phyloP scores from a whole-genome alignment of 2,113 vertebrate genomes.

The Urocolius indicus region DNA sequence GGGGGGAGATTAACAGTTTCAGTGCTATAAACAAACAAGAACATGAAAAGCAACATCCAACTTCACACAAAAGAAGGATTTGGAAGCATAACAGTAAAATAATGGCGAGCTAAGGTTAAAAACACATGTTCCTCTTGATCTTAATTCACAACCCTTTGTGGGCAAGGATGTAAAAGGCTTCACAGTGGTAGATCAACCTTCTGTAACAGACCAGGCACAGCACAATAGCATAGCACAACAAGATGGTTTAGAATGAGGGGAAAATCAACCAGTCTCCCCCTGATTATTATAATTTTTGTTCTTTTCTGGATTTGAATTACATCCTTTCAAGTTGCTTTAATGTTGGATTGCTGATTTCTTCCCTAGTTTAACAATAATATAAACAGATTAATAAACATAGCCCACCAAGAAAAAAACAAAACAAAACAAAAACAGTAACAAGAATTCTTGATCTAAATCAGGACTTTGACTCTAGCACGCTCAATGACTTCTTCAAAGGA shows the following conservation, averaged over 20 bases:
- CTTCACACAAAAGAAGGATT: not conserved
- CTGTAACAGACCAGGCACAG: not conserved
- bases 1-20: not conserved
- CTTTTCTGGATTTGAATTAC: slow-evolving; percentile 9
- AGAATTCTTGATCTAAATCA: slow-evolving; percentile 39
- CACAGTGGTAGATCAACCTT: not conserved
- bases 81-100: not conserved
- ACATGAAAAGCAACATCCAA: not conserved
- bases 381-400: slow-evolving; percentile 15
- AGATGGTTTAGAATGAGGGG: not conserved
- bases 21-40: not conserved
- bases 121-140: not conserved
- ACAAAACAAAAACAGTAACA: not conserved
- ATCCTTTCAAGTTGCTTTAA: slow-evolving; percentile 40
- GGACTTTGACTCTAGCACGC: not conserved
- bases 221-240: not conserved
- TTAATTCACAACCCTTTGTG: not conserved
- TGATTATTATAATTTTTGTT: not conserved
- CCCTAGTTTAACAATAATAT: not conserved
- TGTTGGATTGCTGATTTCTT: not conserved
- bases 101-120: not conserved
- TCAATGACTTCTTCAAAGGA: slow-evolving; percentile 57
- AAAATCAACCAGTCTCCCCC: not conserved
- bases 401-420: not conserved
- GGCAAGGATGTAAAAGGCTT: not conserved